Evolutionary conservation across 2,797 vertebrate species (phyloP).

Genomic region (Huso huso): DNA sequence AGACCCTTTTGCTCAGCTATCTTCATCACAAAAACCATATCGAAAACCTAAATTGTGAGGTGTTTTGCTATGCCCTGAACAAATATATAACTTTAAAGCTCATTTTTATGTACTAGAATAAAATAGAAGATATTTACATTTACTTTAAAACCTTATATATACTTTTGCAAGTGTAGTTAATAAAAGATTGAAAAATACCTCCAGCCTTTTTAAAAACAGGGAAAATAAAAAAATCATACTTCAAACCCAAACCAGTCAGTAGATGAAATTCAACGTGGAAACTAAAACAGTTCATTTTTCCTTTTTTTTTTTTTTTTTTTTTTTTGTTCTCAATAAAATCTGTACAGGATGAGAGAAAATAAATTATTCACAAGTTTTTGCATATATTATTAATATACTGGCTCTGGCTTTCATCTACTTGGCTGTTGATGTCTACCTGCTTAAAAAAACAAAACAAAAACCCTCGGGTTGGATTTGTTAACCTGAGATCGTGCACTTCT

Average conservation of each 20-base stretch:
- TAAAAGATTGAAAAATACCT: slow-evolving; percentile 32
- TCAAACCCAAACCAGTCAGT: slow-evolving; percentile 62
- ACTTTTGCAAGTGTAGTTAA: slow-evolving; percentile 29
- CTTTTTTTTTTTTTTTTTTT: slow-evolving; percentile 46
- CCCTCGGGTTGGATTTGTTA: slow-evolving; percentile 33
- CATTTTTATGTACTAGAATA: slow-evolving; percentile 39
- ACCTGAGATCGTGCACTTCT: slow-evolving; percentile 68
- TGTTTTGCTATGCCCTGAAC: slow-evolving; percentile 46
- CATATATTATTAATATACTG: slow-evolving; percentile 60
- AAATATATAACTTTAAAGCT: slow-evolving; percentile 33
- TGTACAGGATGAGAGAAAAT: slow-evolving; percentile 62
- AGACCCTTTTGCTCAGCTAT: neutral
- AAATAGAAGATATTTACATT: slow-evolving; percentile 55
- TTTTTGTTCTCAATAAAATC: slow-evolving; percentile 52
- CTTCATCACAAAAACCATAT: neutral
- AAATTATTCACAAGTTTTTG: slow-evolving; percentile 73
- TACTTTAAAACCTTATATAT: slow-evolving; percentile 53
- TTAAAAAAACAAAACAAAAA: neutral
- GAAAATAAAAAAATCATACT: slow-evolving; percentile 44
- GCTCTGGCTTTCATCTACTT: slow-evolving; percentile 51
- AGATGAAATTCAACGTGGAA: slow-evolving; percentile 42
- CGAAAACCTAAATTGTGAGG: slow-evolving; percentile 44
- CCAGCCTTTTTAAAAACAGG: slow-evolving; percentile 33
- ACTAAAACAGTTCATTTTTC: slow-evolving; percentile 59
- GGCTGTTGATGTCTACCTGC: slow-evolving; percentile 45